phyloP scores from a whole-genome alignment of 2,113 vertebrate species.

The Rhinichthys klamathensis region DNA sequence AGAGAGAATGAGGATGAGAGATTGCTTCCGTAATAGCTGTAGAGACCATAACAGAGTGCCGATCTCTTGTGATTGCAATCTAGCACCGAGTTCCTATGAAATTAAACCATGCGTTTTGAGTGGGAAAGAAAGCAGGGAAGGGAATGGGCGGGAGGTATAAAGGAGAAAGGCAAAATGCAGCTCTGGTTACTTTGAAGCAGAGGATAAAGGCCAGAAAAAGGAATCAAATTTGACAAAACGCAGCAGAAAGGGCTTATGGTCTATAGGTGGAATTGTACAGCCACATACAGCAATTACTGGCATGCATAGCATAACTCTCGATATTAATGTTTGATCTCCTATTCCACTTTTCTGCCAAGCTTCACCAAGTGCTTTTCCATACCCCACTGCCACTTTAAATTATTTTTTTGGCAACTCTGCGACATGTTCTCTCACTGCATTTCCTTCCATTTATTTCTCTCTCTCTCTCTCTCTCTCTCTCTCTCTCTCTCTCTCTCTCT shows the following conservation, averaged over 20 bases:
- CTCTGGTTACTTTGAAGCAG: constrained; percentile 70
- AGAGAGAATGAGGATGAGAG: constrained; percentile 58
- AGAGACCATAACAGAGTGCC: constrained; percentile 65
- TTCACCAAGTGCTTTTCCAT: constrained; percentile 60
- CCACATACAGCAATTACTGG: constrained; percentile 74
- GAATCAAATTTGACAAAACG: constrained; percentile 75
- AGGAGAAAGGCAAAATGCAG: constrained; percentile 54
- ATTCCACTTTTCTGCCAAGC: constrained; percentile 55
- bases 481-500: background rate
- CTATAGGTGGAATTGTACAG: constrained; percentile 67
- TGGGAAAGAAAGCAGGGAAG: constrained; percentile 26
- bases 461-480: constrained; percentile 37
- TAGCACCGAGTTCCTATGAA: constrained; percentile 73
- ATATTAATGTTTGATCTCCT: constrained; percentile 70
- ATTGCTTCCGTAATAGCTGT: constrained; percentile 67
- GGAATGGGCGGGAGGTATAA: constrained; percentile 28
- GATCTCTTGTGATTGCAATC: constrained; percentile 69
- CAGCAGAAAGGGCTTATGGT: constrained; percentile 66
- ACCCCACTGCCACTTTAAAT: constrained; percentile 58
- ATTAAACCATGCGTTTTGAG: constrained; percentile 65
- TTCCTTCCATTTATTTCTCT: constrained; percentile 48
- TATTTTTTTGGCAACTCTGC: constrained; percentile 40
- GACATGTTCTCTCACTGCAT: constrained; percentile 38
- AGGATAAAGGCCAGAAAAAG: constrained; percentile 68
- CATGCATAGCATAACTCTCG: constrained; percentile 64